A percentile compares a stretch with the other conserved stretches of the same genome.
These are phyloP conservation scores for Yponomeuta cagnagella DNA, from an alignment of 2,888 invertebrate species.

Conservation along the genomic window DNA sequence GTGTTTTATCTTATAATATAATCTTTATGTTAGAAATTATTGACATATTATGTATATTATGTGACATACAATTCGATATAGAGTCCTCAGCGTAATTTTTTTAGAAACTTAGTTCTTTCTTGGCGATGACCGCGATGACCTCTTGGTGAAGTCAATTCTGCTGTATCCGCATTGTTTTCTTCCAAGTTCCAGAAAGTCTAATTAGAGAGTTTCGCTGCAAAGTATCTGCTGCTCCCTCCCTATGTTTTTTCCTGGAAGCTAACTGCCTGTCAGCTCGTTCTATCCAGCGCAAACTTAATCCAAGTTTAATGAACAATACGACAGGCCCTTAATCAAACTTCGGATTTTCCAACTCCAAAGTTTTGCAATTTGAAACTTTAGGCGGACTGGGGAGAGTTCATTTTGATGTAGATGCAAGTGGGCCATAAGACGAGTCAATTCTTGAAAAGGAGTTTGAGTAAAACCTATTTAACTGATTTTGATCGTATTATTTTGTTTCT, in stretches of 20 bases:
- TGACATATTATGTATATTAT: too few relatives aligned
- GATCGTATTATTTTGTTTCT: constrained; percentile 69
- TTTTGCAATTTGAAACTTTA: constrained; percentile 34
- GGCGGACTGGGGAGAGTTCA: constrained; percentile 21
- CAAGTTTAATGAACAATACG: constrained; percentile 77
- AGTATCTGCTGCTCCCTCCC: constrained; percentile 26
- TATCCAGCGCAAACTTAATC: constrained; percentile 73
- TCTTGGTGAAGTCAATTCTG: not conserved
- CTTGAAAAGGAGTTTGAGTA: constrained; percentile 41
- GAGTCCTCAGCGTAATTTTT: not conserved
- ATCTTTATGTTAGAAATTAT: too few relatives aligned
- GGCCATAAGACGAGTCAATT: constrained; percentile 28
- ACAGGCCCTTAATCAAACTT: constrained; percentile 77
- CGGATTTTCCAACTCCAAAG: constrained; percentile 50
- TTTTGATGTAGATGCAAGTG: constrained; percentile 25
- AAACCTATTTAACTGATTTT: constrained; percentile 72
- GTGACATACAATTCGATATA: not conserved
- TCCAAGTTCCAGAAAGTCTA: constrained; percentile 29
- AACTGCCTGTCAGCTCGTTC: constrained; percentile 76
- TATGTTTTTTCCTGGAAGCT: constrained; percentile 66
- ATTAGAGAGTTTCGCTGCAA: constrained; percentile 28
- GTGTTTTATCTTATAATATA: too few relatives aligned
- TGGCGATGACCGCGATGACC: too few relatives aligned
- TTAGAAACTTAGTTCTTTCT: not conserved
- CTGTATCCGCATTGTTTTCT: not conserved